phyloP scores from a whole-genome alignment of 2,113 vertebrate genomes.

The Columba janthina region DNA sequence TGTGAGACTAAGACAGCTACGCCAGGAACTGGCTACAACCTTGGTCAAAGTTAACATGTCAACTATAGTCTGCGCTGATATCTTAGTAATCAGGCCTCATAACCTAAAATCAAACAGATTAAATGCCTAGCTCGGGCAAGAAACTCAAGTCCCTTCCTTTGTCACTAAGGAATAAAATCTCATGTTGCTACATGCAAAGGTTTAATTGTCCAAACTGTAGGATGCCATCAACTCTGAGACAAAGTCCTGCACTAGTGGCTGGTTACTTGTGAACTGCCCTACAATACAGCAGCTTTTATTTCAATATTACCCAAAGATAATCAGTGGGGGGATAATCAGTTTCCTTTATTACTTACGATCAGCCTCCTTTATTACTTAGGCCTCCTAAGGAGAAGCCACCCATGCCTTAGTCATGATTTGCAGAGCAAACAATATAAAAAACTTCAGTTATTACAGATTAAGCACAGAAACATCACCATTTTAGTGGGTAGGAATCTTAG shows the following conservation, averaged over 20 bases:
- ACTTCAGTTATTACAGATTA: background rate
- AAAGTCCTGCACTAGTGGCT: background rate
- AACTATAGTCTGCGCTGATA: background rate
- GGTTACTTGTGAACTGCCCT: background rate
- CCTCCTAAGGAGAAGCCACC: background rate
- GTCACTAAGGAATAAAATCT: background rate
- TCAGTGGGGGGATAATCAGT: background rate
- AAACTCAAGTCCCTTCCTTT: background rate
- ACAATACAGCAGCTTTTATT: background rate
- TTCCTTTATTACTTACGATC: background rate
- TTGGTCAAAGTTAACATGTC: background rate
- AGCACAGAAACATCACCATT: background rate
- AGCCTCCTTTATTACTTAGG: background rate
- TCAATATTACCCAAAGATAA: background rate
- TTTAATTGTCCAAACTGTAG: background rate
- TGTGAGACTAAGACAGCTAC: background rate
- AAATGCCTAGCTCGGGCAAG: background rate
- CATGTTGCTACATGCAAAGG: background rate
- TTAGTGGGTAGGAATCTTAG: background rate
- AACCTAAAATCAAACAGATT: background rate
- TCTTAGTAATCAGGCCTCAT: background rate
- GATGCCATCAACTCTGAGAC: background rate
- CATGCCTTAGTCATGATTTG: background rate
- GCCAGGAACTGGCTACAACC: background rate
- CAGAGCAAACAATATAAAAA: background rate